Percentiles rank a stretch among this genome's conserved stretches.
Conservation (phyloP, 2,113 vertebrate species). For the Semicossyphus pulcher region DNA sequence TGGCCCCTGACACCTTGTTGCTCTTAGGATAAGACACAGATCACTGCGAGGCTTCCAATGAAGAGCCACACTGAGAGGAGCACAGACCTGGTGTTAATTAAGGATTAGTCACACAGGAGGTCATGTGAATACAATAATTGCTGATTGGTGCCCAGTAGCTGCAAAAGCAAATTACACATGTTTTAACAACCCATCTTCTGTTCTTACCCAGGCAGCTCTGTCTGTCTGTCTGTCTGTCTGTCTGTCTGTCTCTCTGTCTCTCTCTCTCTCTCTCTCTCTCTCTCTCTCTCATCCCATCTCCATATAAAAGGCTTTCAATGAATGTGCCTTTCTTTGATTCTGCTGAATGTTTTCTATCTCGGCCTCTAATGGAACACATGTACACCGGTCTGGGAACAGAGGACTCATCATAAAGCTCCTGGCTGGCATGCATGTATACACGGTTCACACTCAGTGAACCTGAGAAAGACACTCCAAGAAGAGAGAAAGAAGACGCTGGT, state of each 20-base stretch:
- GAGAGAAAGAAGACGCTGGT: background rate
- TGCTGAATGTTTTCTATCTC: background rate
- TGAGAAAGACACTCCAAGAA: background rate
- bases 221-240: too few relatives aligned
- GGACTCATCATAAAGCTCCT: background rate
- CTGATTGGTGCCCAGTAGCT: constrained; percentile 11
- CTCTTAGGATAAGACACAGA: constrained; percentile 6
- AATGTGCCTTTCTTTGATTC: constrained; percentile 6
- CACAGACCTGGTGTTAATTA: constrained; percentile 40
- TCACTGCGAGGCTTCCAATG: background rate
- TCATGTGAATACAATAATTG: constrained; percentile 11
- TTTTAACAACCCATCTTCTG: background rate
- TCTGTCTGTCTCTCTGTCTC: too few relatives aligned
- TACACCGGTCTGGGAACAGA: constrained; percentile 1
- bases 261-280: too few relatives aligned
- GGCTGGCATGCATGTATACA: background rate
- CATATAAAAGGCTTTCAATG: constrained; percentile 5
- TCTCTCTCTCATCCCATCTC: background rate
- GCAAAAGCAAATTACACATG: constrained; percentile 15
- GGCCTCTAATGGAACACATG: constrained; percentile 14
- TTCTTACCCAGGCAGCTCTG: background rate
- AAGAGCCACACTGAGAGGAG: constrained; percentile 25
- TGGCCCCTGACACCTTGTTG: background rate
- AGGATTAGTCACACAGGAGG: constrained; percentile 39
- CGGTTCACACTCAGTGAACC: background rate